Percentiles rank a stretch among this genome's conserved stretches.
Evolutionary conservation across 1,140 invertebrate genomes (phyloP).

Genomic region (Drosophila orena): DNA sequence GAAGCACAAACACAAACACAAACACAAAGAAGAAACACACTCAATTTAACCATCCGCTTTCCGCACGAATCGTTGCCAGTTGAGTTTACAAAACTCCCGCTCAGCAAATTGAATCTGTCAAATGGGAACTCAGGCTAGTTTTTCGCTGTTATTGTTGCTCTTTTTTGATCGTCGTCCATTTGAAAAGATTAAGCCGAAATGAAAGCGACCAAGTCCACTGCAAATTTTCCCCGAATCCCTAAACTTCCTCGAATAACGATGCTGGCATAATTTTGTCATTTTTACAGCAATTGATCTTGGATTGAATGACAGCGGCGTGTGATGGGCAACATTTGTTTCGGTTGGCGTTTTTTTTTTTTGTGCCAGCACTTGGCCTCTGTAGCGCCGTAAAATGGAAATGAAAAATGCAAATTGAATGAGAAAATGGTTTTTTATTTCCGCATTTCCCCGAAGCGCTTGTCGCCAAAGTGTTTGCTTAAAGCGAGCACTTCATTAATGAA

Average conservation of each 20-base stretch:
- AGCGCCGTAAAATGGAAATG: conserved; percentile 61
- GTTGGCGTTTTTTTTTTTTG: conserved; percentile 8
- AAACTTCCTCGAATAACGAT: neutral
- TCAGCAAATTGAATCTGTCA: conserved; percentile 72
- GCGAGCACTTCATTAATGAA: conserved; percentile 42
- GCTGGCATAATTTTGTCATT: conserved; percentile 76
- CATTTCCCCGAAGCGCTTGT: conserved; percentile 13
- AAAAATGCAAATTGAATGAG: conserved; percentile 73
- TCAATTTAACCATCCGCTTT: conserved; percentile 52
- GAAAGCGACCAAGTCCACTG: conserved; percentile 55
- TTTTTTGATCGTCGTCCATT: conserved; percentile 44
- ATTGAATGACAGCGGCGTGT: conserved; percentile 66
- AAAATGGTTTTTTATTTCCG: conserved; percentile 18
- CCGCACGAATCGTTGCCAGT: conserved; percentile 47
- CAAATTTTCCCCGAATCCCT: neutral
- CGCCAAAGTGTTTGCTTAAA: conserved; percentile 39
- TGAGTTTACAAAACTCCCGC: conserved; percentile 33
- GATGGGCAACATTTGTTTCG: conserved; percentile 44
- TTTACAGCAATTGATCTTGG: conserved; percentile 81
- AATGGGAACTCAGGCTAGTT: conserved; percentile 62
- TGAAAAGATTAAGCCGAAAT: conserved; percentile 74
- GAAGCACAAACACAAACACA: conserved; percentile 25
- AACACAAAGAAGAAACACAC: conserved; percentile 30
- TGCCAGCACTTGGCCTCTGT: no score
- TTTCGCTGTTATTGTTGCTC: conserved; percentile 30